Percentiles rank a stretch among this genome's conserved stretches.
These are phyloP conservation scores for Notodromas monacha DNA, from an alignment of 2,888 invertebrate genomes.

Conservation along the genomic window DNA sequence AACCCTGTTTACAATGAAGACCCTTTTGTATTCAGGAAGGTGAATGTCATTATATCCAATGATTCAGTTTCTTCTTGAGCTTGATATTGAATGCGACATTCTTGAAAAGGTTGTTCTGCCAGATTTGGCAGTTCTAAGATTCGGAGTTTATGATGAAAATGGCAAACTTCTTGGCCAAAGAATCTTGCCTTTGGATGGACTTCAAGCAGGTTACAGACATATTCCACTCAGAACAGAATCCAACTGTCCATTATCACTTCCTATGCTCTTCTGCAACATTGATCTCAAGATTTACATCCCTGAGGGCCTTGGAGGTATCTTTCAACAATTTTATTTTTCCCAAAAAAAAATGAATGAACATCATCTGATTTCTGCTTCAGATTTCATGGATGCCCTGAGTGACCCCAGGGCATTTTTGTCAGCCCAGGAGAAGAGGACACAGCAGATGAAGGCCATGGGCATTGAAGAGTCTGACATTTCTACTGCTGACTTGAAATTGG, in stretches of 20 bases:
- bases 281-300: slow-evolving; percentile 98
- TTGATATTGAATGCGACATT: no score
- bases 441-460: slow-evolving; percentile 80
- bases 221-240: slow-evolving; percentile 90
- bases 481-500: slow-evolving; percentile 13
- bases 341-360: no score
- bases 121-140: slow-evolving; percentile 77
- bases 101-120: slow-evolving; percentile 61
- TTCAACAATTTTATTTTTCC: no score
- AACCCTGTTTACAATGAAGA: slow-evolving; percentile 99
- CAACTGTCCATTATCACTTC: slow-evolving; percentile 91
- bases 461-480: slow-evolving; percentile 38
- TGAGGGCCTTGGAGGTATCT: slow-evolving; percentile 67
- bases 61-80: no score
- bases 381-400: slow-evolving; percentile 87
- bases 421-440: slow-evolving; percentile 48
- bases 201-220: slow-evolving; percentile 90
- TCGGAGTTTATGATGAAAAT: slow-evolving; percentile 94
- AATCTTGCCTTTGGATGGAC: slow-evolving; percentile 81
- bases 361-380: slow-evolving; percentile 20
- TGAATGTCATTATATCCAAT: not conserved
- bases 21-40: slow-evolving; percentile 84
- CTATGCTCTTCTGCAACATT: slow-evolving; percentile 95
- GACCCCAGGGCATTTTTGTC: slow-evolving; percentile 73
- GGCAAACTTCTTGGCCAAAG: slow-evolving; percentile 83